A percentile compares a stretch with the other conserved stretches of the same genome.
phyloP scores from a whole-genome alignment of 2,797 vertebrate genomes.

The Trachops cirrhosus region DNA sequence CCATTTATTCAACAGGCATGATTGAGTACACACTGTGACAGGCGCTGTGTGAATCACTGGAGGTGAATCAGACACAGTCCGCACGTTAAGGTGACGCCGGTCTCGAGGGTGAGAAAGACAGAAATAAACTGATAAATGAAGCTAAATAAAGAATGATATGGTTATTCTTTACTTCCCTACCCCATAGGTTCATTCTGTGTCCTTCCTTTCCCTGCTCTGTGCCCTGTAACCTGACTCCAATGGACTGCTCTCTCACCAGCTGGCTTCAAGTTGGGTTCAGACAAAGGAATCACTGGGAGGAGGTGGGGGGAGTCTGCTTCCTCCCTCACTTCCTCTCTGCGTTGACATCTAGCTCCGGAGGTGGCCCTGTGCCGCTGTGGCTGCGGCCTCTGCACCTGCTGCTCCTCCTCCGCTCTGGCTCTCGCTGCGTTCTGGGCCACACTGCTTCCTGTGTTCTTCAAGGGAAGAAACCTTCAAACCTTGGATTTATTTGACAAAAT shows the following conservation, averaged over 20 bases:
- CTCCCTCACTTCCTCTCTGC: neutral
- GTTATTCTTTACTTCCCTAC: neutral
- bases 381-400: neutral
- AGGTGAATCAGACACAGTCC: neutral
- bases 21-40: neutral
- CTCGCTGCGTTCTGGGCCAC: neutral
- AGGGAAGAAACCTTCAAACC: neutral
- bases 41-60: neutral
- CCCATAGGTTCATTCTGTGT: neutral
- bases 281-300: neutral
- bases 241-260: neutral
- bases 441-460: neutral
- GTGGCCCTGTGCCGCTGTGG: rapidly evolving
- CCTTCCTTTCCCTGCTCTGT: neutral
- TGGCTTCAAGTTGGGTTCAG: neutral
- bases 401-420: neutral
- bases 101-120: neutral
- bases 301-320: neutral
- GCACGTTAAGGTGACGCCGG: neutral
- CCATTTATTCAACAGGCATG: neutral
- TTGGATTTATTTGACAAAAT: neutral
- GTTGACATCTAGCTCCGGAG: neutral
- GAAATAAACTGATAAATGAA: neutral
- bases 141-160: neutral
- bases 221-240: rapidly evolving